Evolutionary conservation across 2,113 vertebrate species (phyloP).

Genomic region (Hyperopisus bebe): DNA sequence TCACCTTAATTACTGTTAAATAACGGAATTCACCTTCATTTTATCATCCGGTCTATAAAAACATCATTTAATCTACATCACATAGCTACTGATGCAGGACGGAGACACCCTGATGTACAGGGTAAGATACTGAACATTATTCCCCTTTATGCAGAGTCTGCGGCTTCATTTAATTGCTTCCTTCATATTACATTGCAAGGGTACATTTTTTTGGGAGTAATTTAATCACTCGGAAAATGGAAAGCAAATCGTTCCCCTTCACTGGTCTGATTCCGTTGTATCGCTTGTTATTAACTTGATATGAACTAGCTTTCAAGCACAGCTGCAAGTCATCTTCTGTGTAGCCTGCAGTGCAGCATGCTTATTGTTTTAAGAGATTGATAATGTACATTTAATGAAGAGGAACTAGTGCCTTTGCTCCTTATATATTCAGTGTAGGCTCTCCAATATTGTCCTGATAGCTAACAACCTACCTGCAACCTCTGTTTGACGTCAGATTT

Average conservation of each 20-base stretch:
- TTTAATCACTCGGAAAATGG: slow-evolving; percentile 9
- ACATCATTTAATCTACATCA: neutral
- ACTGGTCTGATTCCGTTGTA: neutral
- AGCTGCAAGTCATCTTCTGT: neutral
- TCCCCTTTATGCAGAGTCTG: neutral
- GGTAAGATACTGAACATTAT: neutral
- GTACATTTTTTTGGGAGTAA: slow-evolving; percentile 1
- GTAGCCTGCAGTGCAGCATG: neutral
- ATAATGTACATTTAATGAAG: neutral
- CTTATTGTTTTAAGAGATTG: neutral
- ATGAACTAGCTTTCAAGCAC: neutral
- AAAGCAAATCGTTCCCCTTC: slow-evolving; percentile 6
- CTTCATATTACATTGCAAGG: neutral
- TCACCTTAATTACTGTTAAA: neutral
- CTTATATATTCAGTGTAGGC: neutral
- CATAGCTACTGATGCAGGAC: neutral
- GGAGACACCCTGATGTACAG: neutral
- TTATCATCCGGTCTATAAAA: neutral
- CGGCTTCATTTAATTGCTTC: neutral
- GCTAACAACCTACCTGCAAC: neutral
- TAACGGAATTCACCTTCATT: neutral
- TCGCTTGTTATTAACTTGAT: neutral
- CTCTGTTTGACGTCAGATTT: neutral
- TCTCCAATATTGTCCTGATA: neutral
- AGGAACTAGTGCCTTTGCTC: neutral